phyloP scores from a whole-genome alignment of 2,888 invertebrate genomes.

The Idaea biselata region DNA sequence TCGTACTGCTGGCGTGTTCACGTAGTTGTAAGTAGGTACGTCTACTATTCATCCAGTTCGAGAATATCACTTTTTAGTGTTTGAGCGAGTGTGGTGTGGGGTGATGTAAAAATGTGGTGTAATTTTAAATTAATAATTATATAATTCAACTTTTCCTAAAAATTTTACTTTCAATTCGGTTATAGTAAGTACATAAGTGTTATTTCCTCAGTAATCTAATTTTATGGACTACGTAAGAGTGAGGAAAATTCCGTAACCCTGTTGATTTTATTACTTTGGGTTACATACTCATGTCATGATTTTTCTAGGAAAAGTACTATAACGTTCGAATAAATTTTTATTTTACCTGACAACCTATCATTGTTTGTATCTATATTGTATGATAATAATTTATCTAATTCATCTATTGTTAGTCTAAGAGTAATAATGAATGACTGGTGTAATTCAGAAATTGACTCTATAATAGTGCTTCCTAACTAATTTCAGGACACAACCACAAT shows the following conservation, averaged over 20 bases:
- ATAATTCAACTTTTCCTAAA: constrained; percentile 40
- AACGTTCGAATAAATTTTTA: not conserved
- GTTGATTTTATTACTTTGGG: constrained; percentile 15
- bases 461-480: not conserved
- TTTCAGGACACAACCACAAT: constrained; percentile 36
- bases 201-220: not conserved
- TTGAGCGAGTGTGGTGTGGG: constrained; percentile 19
- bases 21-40: not conserved
- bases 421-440: not conserved
- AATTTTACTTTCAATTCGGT: not conserved
- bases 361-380: not conserved
- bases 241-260: constrained; percentile 21
- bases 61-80: not conserved
- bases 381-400: too few species aligned
- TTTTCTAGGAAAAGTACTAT: not conserved
- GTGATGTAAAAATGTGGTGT: constrained; percentile 45
- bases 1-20: not conserved
- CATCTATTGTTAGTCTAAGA: too few species aligned
- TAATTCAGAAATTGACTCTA: not conserved
- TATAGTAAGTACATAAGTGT: not conserved
- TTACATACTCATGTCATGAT: not conserved
- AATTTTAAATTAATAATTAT: constrained; percentile 57
- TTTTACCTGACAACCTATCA: not conserved
- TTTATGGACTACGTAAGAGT: not conserved
- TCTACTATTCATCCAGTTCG: not conserved